These are phyloP conservation scores for Mastigias papua DNA, from an alignment of 30 jellyfish, hydroid and myxozoan genomes.

Conservation along the genomic window DNA sequence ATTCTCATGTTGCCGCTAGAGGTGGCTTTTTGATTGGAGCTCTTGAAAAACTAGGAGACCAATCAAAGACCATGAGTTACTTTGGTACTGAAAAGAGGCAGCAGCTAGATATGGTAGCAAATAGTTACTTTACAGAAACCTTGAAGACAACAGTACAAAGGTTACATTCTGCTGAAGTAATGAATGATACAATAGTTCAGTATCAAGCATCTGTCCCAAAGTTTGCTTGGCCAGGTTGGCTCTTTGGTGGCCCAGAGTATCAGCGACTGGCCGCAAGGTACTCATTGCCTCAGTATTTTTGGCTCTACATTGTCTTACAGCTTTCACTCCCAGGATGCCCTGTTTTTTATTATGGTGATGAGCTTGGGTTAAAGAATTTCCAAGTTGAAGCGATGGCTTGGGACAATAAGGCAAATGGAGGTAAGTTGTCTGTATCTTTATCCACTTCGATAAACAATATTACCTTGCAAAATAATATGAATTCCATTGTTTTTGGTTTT, in stretches of 20 bases:
- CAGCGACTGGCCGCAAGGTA: constrained; percentile 35
- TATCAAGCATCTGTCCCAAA: constrained; percentile 38
- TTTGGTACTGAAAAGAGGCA: constrained; percentile 53
- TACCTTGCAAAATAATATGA: too few species aligned
- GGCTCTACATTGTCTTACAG: constrained; percentile 45
- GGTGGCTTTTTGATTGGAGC: constrained; percentile 68
- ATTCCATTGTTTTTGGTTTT: too few species aligned
- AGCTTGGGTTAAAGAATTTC: constrained; percentile 34
- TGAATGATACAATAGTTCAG: constrained; percentile 17
- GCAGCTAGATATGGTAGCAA: constrained; percentile 66
- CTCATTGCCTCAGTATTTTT: background rate
- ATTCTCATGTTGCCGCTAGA: constrained; percentile 26
- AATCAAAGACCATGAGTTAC: constrained; percentile 4
- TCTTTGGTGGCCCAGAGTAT: constrained; percentile 55
- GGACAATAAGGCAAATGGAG: constrained; percentile 50
- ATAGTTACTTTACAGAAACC: constrained; percentile 39
- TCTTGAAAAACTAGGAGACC: constrained; percentile 35
- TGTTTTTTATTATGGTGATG: constrained; percentile 79
- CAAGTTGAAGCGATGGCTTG: constrained; percentile 66
- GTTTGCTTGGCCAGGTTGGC: constrained; percentile 79
- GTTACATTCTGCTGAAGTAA: background rate
- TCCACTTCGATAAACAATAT: too few species aligned
- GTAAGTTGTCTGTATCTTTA: constrained; percentile 18
- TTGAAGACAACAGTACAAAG: background rate
- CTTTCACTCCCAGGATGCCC: constrained; percentile 70